Evolutionary conservation across 2,888 invertebrate genomes (phyloP), one percentile per base, ranked within the genome.

Genomic region (Hirtodrosophila alboralis): DNA sequence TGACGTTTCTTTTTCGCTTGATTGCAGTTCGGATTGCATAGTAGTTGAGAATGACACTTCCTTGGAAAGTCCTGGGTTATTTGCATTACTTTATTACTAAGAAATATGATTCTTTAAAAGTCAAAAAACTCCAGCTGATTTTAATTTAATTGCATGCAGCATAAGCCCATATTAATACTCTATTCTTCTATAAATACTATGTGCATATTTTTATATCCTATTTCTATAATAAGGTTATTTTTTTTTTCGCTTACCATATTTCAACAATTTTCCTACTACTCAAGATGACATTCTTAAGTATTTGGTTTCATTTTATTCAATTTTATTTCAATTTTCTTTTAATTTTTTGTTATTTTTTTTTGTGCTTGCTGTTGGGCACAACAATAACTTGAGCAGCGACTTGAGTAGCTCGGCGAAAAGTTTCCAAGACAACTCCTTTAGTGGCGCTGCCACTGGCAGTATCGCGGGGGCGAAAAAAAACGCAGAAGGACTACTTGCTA

Each of bases 341-440:
- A 4, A 2, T 6, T 61, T 62, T 53, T 14, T 33, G 9, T 26
- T 33, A 3, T 12, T 38, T 37, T 31, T 37, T 60, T 40, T 62
- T 69, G 18, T 16, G 9, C 37, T 51, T 56, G 47, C 57, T 47
- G 62, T 33, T 56, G 59, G 59, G 47, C 64, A 62, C 57, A 72
- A 67, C 69, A 68, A 75, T 69, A 75, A 72, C 81, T 83, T 63
- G 63, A 83, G 74, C 75, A 73, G 65, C 60, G 79, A 79, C 77
- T 79, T 75, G 70, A 80, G 78, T 62, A 75, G 78, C 84, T 78
- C 36, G 76, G 67, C 69, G 84, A 79, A 87, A 86, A 85, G 88
- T 88, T 85, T 79, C 88, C 88, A 84, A 86, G 88, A 84, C 88
- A 87, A 88, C 87, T 84, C 79, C 86, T 85, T 80, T 76, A 74